A percentile compares a stretch with the other conserved stretches of the same genome.
Evolutionary conservation across 2,113 vertebrate species (phyloP).

Genomic region (Peucedramus taeniatus): DNA sequence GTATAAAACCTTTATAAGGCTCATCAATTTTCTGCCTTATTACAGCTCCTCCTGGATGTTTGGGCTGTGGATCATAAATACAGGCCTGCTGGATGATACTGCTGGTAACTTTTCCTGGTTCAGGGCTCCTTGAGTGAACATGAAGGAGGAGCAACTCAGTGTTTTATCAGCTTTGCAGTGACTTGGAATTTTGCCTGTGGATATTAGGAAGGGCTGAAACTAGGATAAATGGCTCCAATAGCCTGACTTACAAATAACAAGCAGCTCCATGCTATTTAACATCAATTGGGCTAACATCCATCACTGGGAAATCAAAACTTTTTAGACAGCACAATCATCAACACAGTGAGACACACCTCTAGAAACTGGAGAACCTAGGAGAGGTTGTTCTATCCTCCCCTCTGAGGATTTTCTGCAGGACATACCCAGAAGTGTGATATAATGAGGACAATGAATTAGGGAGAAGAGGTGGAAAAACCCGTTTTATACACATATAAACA

Average conservation of each 20-base stretch:
- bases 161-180: slow-evolving; percentile 54
- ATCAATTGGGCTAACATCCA: slow-evolving; percentile 29
- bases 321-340: slow-evolving; percentile 25
- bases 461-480: not conserved
- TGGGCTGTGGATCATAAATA: slow-evolving; percentile 54
- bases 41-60: slow-evolving; percentile 38
- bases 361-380: not conserved
- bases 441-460: not conserved
- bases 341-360: not conserved
- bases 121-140: slow-evolving; percentile 6
- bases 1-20: slow-evolving; percentile 52
- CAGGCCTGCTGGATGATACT: not conserved
- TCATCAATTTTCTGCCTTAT: slow-evolving; percentile 58
- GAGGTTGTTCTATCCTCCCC: not conserved
- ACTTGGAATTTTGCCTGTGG: slow-evolving; percentile 42
- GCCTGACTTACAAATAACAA: slow-evolving; percentile 47
- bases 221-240: slow-evolving; percentile 62
- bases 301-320: slow-evolving; percentile 39
- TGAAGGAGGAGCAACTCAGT: slow-evolving; percentile 41
- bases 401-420: not conserved
- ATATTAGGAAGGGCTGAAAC: slow-evolving; percentile 39
- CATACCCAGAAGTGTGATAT: not conserved
- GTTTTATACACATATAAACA: not conserved
- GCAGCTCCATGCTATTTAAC: slow-evolving; percentile 27
- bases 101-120: slow-evolving; percentile 10